phyloP scores from a whole-genome alignment of 2,888 invertebrate species.

The Gnatocerus cornutus region DNA sequence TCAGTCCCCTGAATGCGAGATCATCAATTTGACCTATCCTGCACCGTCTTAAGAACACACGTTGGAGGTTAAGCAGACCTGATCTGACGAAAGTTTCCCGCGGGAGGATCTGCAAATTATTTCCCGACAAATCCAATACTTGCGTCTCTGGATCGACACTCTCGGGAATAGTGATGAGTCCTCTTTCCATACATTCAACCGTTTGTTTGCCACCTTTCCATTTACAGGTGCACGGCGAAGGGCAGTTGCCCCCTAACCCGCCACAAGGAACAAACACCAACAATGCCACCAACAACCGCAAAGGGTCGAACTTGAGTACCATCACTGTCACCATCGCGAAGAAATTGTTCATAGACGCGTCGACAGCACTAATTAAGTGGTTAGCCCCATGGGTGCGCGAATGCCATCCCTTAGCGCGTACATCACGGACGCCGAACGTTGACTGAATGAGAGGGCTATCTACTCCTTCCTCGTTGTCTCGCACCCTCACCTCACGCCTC shows the following conservation, averaged over 20 bases:
- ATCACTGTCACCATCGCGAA: slow-evolving; percentile 34
- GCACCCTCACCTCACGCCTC: slow-evolving; percentile 72
- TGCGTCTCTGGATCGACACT: slow-evolving; percentile 91
- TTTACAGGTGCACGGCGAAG: slow-evolving; percentile 89
- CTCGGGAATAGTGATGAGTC: slow-evolving; percentile 88
- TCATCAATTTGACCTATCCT: slow-evolving; percentile 90
- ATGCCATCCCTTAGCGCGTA: slow-evolving; percentile 67
- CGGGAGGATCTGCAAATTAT: slow-evolving; percentile 88
- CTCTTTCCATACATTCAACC: slow-evolving; percentile 90
- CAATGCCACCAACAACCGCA: slow-evolving; percentile 48
- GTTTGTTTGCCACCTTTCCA: slow-evolving; percentile 97
- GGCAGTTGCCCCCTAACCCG: slow-evolving; percentile 78
- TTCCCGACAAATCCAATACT: slow-evolving; percentile 91
- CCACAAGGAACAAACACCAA: slow-evolving; percentile 60
- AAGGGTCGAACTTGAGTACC: slow-evolving; percentile 16
- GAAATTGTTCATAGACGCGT: not conserved
- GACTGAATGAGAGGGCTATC: slow-evolving; percentile 70
- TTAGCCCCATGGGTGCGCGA: slow-evolving; percentile 41
- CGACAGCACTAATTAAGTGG: slow-evolving; percentile 55
- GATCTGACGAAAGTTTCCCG: slow-evolving; percentile 87
- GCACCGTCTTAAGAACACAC: slow-evolving; percentile 88
- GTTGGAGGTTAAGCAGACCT: slow-evolving; percentile 89
- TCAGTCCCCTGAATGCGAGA: slow-evolving; percentile 88
- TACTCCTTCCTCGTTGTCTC: slow-evolving; percentile 71
- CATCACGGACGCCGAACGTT: slow-evolving; percentile 71